Conservation (phyloP, 1,140 invertebrate species). For the Drosophila leontia region DNA sequence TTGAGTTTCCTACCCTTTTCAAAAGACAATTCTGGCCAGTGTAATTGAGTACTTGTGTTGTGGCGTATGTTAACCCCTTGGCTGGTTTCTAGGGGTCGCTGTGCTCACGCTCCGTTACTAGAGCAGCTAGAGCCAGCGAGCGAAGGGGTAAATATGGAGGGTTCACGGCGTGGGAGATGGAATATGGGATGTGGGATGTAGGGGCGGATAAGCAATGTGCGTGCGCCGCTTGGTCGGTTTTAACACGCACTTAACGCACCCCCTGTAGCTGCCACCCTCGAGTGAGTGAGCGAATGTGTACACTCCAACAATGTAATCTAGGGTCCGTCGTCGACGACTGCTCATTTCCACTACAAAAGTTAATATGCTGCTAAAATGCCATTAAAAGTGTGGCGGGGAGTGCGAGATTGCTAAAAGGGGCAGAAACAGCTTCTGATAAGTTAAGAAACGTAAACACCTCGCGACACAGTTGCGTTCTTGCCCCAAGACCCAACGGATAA, state of each 20-base stretch:
- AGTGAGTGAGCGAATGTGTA: conserved; percentile 21
- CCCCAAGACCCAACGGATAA: conserved; percentile 40
- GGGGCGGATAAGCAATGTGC: conserved; percentile 62
- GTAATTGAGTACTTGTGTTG: conserved; percentile 50
- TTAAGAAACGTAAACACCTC: conserved; percentile 72
- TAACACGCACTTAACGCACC: conserved; percentile 71
- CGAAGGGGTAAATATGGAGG: conserved; percentile 6
- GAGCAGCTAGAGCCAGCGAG: conserved; percentile 41
- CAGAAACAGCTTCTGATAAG: conserved; percentile 62
- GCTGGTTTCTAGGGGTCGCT: conserved; percentile 39
- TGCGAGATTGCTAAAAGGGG: neutral
- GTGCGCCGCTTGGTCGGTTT: conserved; percentile 72
- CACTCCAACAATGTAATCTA: conserved; percentile 66
- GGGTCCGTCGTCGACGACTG: conserved; percentile 56
- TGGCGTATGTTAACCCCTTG: conserved; percentile 46
- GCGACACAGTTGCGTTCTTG: conserved; percentile 57
- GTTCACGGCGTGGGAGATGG: neutral
- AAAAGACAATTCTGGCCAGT: conserved; percentile 1
- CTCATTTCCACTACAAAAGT: conserved; percentile 78
- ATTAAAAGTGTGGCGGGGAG: conserved; percentile 57
- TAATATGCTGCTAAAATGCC: conserved; percentile 81
- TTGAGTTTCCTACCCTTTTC: neutral
- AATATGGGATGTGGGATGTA: conserved; percentile 1
- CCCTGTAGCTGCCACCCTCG: conserved; percentile 25
- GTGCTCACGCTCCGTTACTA: conserved; percentile 61